A percentile compares a stretch with the other conserved stretches of the same genome.
Conservation (phyloP, 2,888 invertebrate species). For the Ochropleura plecta region DNA sequence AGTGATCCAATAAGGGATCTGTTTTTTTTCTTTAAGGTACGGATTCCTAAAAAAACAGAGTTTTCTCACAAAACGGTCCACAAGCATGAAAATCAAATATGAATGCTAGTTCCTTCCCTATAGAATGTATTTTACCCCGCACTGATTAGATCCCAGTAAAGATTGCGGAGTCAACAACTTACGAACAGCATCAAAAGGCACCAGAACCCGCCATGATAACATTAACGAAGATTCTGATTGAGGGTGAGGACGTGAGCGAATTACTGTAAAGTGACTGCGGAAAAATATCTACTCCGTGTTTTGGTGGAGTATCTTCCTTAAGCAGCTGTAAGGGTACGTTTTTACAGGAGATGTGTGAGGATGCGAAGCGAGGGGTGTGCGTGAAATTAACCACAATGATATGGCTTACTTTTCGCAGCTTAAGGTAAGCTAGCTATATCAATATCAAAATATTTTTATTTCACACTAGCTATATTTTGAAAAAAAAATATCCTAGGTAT, state of each 20-base stretch:
- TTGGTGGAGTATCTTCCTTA: slow-evolving; percentile 9
- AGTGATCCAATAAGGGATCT: too few relatives aligned
- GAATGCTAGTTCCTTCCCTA: not conserved
- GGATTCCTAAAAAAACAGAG: not conserved
- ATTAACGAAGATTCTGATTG: slow-evolving; percentile 16
- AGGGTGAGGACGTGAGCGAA: slow-evolving; percentile 21
- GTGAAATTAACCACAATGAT: not conserved
- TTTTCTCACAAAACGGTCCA: not conserved
- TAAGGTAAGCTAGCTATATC: not conserved
- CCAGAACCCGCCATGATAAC: slow-evolving; percentile 2
- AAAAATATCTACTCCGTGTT: slow-evolving; percentile 5
- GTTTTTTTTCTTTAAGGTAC: not conserved
- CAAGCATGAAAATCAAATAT: not conserved
- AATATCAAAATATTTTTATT: too few relatives aligned
- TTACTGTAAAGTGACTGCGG: slow-evolving; percentile 13
- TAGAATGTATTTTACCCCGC: not conserved
- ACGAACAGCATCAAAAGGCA: slow-evolving; percentile 1
- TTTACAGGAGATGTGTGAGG: not conserved
- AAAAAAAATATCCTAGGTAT: too few relatives aligned
- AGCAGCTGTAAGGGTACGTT: not conserved
- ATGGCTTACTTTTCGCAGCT: not conserved
- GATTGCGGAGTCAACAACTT: not conserved
- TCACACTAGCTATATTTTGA: too few relatives aligned
- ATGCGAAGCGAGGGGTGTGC: not conserved
- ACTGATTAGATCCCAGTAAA: slow-evolving; percentile 5